Evolutionary conservation across 2,113 vertebrate species (phyloP).

Genomic region (Neoarius graeffei): DNA sequence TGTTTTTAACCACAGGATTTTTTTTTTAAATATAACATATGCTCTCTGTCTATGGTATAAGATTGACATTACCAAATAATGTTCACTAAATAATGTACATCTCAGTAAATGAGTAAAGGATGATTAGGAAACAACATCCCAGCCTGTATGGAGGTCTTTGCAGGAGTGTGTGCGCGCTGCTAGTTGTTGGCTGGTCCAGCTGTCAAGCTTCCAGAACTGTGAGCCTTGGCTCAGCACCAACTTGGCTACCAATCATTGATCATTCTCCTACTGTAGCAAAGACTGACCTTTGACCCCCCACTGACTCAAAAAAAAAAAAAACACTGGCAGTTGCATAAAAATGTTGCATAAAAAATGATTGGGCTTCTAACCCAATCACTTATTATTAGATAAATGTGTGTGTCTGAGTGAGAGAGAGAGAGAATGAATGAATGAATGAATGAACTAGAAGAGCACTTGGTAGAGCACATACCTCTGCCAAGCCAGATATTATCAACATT

Average conservation of each 20-base stretch:
- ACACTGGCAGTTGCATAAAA: not conserved
- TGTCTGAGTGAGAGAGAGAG: too few species aligned
- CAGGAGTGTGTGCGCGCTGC: not conserved
- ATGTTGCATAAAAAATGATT: too few species aligned
- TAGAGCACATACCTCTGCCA: too few species aligned
- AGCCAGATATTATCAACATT: too few species aligned
- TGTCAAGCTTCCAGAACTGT: slow-evolving; percentile 2
- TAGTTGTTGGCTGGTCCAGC: slow-evolving; percentile 14
- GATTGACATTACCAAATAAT: not conserved
- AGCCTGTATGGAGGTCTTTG: slow-evolving; percentile 11
- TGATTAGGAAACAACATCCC: not conserved
- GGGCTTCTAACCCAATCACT: not conserved
- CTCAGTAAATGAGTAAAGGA: slow-evolving; percentile 27
- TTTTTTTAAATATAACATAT: not conserved
- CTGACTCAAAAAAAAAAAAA: slow-evolving; percentile 7
- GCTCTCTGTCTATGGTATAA: not conserved
- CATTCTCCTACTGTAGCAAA: slow-evolving; percentile 20
- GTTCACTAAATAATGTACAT: not conserved
- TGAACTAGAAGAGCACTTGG: too few species aligned
- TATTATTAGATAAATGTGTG: not conserved
- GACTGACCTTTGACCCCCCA: slow-evolving; percentile 30
- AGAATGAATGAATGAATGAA: too few species aligned
- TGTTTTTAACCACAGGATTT: not conserved
- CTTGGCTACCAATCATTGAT: slow-evolving; percentile 25
- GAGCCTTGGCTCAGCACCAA: slow-evolving; percentile 6